phyloP scores from a whole-genome alignment of 2,888 invertebrate species.

The Campoplex nolae region DNA sequence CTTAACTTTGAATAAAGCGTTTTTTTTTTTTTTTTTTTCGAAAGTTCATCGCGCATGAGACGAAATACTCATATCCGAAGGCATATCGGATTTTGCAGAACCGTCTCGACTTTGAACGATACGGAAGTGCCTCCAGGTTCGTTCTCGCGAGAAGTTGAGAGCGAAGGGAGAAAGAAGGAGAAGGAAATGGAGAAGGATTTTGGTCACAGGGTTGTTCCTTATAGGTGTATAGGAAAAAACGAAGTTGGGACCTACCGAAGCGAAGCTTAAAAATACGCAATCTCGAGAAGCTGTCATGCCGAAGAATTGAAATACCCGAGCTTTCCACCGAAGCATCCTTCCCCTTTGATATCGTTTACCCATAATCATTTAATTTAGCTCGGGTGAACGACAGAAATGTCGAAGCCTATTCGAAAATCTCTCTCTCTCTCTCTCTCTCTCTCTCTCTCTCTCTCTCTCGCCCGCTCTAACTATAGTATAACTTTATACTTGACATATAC shows the following conservation, averaged over 20 bases:
- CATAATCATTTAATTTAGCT: slow-evolving; percentile 84
- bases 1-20: slow-evolving; percentile 18
- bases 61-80: slow-evolving; percentile 8
- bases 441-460: neutral
- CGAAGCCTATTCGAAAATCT: slow-evolving; percentile 61
- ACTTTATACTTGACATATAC: slow-evolving; percentile 25
- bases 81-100: slow-evolving; percentile 64
- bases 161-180: slow-evolving; percentile 18
- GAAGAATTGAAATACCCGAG: slow-evolving; percentile 84
- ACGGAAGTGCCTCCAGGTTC: slow-evolving; percentile 79
- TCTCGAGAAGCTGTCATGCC: slow-evolving; percentile 84
- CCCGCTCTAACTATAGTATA: slow-evolving; percentile 9
- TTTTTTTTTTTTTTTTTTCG: slow-evolving; percentile 4
- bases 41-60: slow-evolving; percentile 39
- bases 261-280: slow-evolving; percentile 85
- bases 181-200: slow-evolving; percentile 30
- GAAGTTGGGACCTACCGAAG: slow-evolving; percentile 70
- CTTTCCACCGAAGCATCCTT: slow-evolving; percentile 64
- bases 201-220: slow-evolving; percentile 66
- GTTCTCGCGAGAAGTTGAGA: slow-evolving; percentile 62
- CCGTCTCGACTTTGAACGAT: slow-evolving; percentile 82
- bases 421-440: neutral
- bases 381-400: slow-evolving; percentile 64
- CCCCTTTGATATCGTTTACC: slow-evolving; percentile 85
- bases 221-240: slow-evolving; percentile 41